A percentile compares a stretch with the other conserved stretches of the same genome.
These are phyloP conservation scores for Selenia dentaria DNA, from an alignment of 2,888 invertebrate genomes.

Conservation along the genomic window DNA sequence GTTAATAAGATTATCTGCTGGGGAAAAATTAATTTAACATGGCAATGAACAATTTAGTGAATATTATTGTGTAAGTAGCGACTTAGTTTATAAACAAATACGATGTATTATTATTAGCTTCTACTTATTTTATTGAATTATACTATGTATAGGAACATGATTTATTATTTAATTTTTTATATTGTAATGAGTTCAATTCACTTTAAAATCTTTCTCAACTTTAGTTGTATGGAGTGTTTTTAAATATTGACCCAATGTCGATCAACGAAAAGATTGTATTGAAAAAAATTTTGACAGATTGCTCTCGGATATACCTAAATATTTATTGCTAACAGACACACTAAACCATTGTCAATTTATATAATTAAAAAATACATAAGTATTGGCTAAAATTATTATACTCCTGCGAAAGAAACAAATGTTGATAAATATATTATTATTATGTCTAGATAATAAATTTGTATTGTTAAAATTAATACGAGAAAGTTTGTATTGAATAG, in stretches of 20 bases:
- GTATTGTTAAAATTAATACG: conserved; percentile 21
- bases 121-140: no score
- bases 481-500: conserved; percentile 29
- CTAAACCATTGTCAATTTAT: no score
- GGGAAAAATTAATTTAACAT: conserved; percentile 28
- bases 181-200: no score
- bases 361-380: no score
- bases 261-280: no score
- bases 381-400: neutral
- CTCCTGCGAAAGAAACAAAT: conserved; percentile 13
- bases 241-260: no score
- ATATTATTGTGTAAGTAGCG: conserved; percentile 20
- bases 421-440: conserved; percentile 24
- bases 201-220: no score
- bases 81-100: conserved; percentile 8
- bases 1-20: conserved; percentile 20
- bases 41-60: conserved; percentile 16
- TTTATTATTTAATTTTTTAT: neutral
- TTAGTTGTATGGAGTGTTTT: no score
- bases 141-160: neutral
- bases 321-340: no score
- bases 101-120: conserved; percentile 16
- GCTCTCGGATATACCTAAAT: no score
- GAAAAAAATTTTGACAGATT: no score
- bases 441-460: conserved; percentile 27